These are phyloP conservation scores for Crotalus helleri DNA, from an alignment of 2,113 vertebrate genomes.

Conservation along the genomic window DNA sequence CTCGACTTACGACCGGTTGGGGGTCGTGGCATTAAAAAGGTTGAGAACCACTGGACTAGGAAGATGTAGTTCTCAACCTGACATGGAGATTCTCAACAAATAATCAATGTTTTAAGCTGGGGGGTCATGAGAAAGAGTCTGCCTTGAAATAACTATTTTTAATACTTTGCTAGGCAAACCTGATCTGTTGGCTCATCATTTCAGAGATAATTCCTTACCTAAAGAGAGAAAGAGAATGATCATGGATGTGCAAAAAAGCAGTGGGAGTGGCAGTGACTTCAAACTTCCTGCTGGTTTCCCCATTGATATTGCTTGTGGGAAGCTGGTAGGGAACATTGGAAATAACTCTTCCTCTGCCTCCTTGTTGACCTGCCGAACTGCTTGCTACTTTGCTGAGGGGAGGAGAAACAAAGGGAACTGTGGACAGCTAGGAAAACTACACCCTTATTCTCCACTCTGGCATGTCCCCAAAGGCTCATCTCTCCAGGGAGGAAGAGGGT, in stretches of 20 bases:
- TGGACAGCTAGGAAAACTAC: not conserved
- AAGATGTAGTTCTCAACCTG: not conserved
- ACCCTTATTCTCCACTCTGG: not conserved
- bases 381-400: not conserved
- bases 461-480: not conserved
- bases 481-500: not conserved
- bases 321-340: not conserved
- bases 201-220: not conserved
- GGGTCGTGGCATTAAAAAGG: no score
- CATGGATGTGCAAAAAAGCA: not conserved
- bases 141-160: not conserved
- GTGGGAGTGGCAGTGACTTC: not conserved
- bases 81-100: not conserved
- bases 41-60: no score
- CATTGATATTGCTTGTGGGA: not conserved
- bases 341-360: not conserved
- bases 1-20: no score
- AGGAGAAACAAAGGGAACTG: not conserved
- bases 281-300: not conserved
- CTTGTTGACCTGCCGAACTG: not conserved
- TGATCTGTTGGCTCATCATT: not conserved
- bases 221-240: not conserved
- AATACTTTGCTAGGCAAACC: not conserved
- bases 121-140: not conserved
- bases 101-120: not conserved